These are phyloP conservation scores for Himalopsyche japonica DNA, from an alignment of 2,888 invertebrate genomes.

Conservation along the genomic window DNA sequence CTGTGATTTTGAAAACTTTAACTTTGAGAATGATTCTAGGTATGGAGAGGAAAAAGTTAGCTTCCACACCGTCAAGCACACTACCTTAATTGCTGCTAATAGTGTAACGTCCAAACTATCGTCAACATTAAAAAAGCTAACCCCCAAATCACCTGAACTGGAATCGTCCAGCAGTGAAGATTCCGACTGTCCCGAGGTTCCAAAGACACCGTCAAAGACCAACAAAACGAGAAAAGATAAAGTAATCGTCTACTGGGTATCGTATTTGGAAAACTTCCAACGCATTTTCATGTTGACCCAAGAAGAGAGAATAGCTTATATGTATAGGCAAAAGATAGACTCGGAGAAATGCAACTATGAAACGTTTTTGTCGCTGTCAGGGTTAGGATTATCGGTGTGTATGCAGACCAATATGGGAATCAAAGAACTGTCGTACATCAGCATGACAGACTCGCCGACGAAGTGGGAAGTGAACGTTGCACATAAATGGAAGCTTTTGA, in stretches of 20 bases:
- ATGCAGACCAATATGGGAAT: slow-evolving; percentile 50
- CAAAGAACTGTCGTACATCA: slow-evolving; percentile 71
- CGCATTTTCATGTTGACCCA: slow-evolving; percentile 76
- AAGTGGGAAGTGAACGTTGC: slow-evolving; percentile 83
- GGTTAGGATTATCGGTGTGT: slow-evolving; percentile 67
- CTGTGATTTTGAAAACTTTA: no score
- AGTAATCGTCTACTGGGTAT: slow-evolving; percentile 79
- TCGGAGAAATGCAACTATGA: slow-evolving; percentile 72
- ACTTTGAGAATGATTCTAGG: slow-evolving; percentile 46
- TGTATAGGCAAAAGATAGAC: slow-evolving; percentile 62
- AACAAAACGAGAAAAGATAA: slow-evolving; percentile 74
- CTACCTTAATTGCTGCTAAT: slow-evolving; percentile 53
- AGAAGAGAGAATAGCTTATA: slow-evolving; percentile 70
- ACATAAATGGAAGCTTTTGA: slow-evolving; percentile 77
- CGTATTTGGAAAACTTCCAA: slow-evolving; percentile 75
- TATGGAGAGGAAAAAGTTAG: slow-evolving; percentile 73
- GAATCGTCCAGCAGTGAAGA: slow-evolving; percentile 65
- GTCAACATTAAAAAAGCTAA: slow-evolving; percentile 58
- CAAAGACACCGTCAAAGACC: slow-evolving; percentile 56
- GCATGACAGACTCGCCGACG: slow-evolving; percentile 70
- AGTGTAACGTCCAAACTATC: slow-evolving; percentile 61
- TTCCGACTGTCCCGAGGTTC: slow-evolving; percentile 54
- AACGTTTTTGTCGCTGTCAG: slow-evolving; percentile 69
- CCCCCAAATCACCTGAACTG: slow-evolving; percentile 56
- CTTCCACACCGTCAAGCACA: slow-evolving; percentile 69